Evolutionary conservation across 2,888 invertebrate genomes (phyloP), one percentile per base, ranked within the genome.

Genomic region (Pollenia angustigena): DNA sequence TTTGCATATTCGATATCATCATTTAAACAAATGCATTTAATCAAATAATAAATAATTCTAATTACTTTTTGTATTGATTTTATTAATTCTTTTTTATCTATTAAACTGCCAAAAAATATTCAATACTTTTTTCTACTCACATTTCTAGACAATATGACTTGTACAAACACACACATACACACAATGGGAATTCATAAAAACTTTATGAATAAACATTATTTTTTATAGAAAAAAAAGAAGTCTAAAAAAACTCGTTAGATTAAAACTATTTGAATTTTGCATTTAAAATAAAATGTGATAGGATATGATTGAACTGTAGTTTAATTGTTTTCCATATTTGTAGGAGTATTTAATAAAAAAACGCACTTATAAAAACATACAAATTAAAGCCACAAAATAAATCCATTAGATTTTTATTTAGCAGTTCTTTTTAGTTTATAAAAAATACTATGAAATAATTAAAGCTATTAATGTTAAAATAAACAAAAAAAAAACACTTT

Each of bases 291-390:
- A 76, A 82, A 69, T 60, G 75, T 69, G 69, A 69, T 69, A 46
- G 68, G 16, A 69, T 82, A 76, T 82, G 76, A 82, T 82, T 76
- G 82, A 82, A 76, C 69, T 82, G 60, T 54, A 76, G 76, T 82
- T 69, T 76, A 76, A 76, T 82, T 76, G 75, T 62, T 76, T 72
- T 46, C 54, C 58, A 82, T 82, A 69, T 76, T 69, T 76, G 11
- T 60, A 32, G 44, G 44, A 54, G 48, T 32, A 50, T 76, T 82
- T 76, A 18, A 23, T 2, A 56, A 71, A 76, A 81, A 81, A 75
- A 76, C 46, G n/a, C n/a, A 64, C 50, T 62, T 58, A 58, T n/a
- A 64, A 81, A 66, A 68, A 58, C 10, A 66, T 23, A n/a, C 16
- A 60, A 60, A 69, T 69, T 76, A 48, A 76, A 62, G 71, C 82